Evolutionary conservation across 1,140 invertebrate genomes (phyloP).

Genomic region (Steinernema feltiae): DNA sequence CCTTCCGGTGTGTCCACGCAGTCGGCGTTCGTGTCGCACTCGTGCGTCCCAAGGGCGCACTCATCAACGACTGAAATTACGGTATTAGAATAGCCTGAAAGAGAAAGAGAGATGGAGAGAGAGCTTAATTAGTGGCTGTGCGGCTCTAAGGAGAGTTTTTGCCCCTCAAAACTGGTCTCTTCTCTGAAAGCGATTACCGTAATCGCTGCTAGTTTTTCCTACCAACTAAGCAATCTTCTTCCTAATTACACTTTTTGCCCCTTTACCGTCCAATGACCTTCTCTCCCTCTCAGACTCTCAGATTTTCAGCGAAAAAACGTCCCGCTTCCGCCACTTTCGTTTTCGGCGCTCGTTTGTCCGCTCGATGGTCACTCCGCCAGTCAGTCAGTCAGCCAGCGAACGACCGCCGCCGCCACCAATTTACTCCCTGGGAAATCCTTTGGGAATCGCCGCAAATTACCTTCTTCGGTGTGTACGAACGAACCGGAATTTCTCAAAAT

Average conservation of each 20-base stretch:
- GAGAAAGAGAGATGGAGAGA: too few species aligned
- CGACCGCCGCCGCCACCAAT: too few species aligned
- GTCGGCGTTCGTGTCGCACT: conserved; percentile 58
- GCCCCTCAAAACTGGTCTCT: too few species aligned
- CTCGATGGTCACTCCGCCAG: background rate
- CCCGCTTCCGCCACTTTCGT: background rate
- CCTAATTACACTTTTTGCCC: background rate
- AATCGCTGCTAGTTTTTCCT: background rate
- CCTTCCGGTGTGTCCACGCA: conserved; percentile 58
- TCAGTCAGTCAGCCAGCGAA: too few species aligned
- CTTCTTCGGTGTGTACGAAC: too few species aligned
- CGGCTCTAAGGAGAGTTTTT: too few species aligned
- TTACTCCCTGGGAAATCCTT: background rate
- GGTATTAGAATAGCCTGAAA: background rate
- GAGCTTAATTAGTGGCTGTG: too few species aligned
- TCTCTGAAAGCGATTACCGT: too few species aligned
- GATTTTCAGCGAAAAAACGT: background rate
- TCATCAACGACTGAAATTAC: conserved; percentile 54
- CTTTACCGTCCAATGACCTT: background rate
- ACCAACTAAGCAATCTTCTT: background rate
- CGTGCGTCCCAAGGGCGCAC: conserved; percentile 51
- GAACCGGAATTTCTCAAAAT: background rate
- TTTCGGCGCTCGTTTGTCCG: background rate
- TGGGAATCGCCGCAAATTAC: background rate
- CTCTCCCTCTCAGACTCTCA: background rate